These are phyloP conservation scores for Drosophila kurseongensis DNA, from an alignment of 1,140 invertebrate genomes.

Conservation along the genomic window DNA sequence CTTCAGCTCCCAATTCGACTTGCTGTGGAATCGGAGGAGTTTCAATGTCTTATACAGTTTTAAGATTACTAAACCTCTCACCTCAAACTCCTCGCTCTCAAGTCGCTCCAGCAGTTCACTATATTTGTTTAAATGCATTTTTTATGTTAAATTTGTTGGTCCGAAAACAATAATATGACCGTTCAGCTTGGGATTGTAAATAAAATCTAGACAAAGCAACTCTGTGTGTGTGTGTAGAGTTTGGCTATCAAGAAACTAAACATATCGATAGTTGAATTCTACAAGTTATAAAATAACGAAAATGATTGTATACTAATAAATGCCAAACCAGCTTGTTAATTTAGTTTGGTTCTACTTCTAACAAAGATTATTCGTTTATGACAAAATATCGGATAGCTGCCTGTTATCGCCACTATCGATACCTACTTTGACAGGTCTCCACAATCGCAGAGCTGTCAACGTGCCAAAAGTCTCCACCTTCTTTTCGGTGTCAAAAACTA, in stretches of 20 bases:
- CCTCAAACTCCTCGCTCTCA: constrained; percentile 65
- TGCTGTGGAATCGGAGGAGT: constrained; percentile 30
- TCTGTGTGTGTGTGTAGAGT: constrained; percentile 20
- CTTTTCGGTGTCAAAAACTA: constrained; percentile 81
- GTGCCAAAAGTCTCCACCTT: constrained; percentile 66
- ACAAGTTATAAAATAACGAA: no score
- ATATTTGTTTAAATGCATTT: constrained; percentile 71
- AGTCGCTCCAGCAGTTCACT: constrained; percentile 42
- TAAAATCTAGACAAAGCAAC: not conserved
- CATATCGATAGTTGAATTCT: constrained; percentile 3
- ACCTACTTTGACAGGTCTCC: constrained; percentile 26
- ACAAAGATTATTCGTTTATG: fast-evolving
- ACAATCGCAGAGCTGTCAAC: constrained; percentile 44
- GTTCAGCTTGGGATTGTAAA: not conserved
- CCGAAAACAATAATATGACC: constrained; percentile 11
- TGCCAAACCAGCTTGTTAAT: no score
- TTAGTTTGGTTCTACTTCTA: not conserved
- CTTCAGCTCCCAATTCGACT: constrained; percentile 42
- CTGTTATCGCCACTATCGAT: constrained; percentile 18
- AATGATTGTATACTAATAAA: not conserved
- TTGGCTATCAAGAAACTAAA: not conserved
- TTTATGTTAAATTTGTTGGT: constrained; percentile 29
- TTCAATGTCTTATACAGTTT: not conserved
- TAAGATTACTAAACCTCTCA: not conserved
- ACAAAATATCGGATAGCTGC: not conserved